A percentile compares a stretch with the other conserved stretches of the same genome.
These are phyloP conservation scores for Selene dorsalis DNA, from an alignment of 2,797 vertebrate species.

Conservation along the genomic window DNA sequence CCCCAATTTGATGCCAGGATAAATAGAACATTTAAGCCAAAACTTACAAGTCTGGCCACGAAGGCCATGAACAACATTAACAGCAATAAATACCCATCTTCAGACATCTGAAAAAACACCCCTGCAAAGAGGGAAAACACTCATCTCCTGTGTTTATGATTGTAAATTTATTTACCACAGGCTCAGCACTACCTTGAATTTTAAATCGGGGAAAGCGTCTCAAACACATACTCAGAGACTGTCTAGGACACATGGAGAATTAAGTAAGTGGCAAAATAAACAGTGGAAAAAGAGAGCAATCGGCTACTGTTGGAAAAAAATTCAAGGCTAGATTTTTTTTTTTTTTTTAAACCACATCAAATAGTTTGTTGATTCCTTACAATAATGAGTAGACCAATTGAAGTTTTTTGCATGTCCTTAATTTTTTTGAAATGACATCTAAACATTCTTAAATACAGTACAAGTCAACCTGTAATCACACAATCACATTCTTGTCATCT, in stretches of 20 bases:
- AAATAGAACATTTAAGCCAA: conserved; percentile 70
- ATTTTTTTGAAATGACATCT: conserved; percentile 26
- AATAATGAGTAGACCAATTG: conserved; percentile 29
- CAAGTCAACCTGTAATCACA: conserved; percentile 29
- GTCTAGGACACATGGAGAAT: conserved; percentile 37
- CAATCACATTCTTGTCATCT: conserved; percentile 7
- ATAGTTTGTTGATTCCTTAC: conserved; percentile 18
- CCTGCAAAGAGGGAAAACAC: conserved; percentile 54
- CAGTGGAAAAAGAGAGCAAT: conserved; percentile 48
- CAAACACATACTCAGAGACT: conserved; percentile 40
- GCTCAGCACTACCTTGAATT: conserved; percentile 63
- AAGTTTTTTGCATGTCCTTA: conserved; percentile 17
- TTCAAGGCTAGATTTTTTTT: conserved; percentile 14
- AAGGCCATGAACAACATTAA: conserved; percentile 72
- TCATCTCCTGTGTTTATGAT: conserved; percentile 69
- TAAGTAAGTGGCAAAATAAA: conserved; percentile 48
- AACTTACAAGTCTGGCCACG: conserved; percentile 67
- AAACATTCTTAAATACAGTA: conserved; percentile 16
- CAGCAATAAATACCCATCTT: conserved; percentile 74
- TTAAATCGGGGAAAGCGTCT: conserved; percentile 60
- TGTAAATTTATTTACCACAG: conserved; percentile 70
- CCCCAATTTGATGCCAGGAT: conserved; percentile 63
- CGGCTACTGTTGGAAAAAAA: conserved; percentile 24
- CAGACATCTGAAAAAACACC: conserved; percentile 71
- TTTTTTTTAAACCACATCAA: conserved; percentile 20